Base-by-base conservation (phyloP, 2,888 invertebrate genomes). In the Pandemis corylana region DNA sequence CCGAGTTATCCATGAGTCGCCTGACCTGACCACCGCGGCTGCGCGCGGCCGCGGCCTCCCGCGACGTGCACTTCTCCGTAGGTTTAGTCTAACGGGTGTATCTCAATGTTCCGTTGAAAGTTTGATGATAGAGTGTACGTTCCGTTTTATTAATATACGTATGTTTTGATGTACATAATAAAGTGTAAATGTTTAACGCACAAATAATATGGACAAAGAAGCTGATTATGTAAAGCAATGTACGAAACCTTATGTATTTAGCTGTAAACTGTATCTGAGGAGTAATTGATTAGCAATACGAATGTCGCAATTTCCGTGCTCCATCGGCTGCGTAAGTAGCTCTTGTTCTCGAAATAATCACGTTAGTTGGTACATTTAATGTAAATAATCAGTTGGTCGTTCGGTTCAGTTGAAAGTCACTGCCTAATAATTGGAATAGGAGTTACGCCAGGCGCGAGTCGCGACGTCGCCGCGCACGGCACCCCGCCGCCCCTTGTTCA, bases 161-260 rank as follows among this genome's bases (percentile, higher is more conserved):
- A 93, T 93, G 90, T 92, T 92, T 94, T 92, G 92, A 88, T 94
- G 94, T 94, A 94, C 90, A 94, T 94, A 94, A 92, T 94, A 93
- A 94, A 87, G 89, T 93, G 91, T 94, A 94, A 93, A 93, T 93
- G 93, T 94, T 93, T 93, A 94, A 94, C 94, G 94, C 94, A 94
- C 94, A 94, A 94, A 92, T 93, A 91, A 90, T 90, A 90, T 86
- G 87, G 85, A 83, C 83, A 83, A 88, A 86, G 84, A 83, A 86
- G 89, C 89, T 90, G 89, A 87, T 82, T 84, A 87, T 89, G 87
- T 88, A 87, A 89, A 86, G 86, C 89, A 85, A 86, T 87, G 88
- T 90, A 88, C 84, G 88, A 86, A 89, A 87, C 86, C 83, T 85
- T 88, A 90, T 92, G 89, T 93, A 93, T 87, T 90, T 93, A 94